These are phyloP conservation scores for Sander lucioperca DNA, from an alignment of 2,113 vertebrate species.

Conservation along the genomic window DNA sequence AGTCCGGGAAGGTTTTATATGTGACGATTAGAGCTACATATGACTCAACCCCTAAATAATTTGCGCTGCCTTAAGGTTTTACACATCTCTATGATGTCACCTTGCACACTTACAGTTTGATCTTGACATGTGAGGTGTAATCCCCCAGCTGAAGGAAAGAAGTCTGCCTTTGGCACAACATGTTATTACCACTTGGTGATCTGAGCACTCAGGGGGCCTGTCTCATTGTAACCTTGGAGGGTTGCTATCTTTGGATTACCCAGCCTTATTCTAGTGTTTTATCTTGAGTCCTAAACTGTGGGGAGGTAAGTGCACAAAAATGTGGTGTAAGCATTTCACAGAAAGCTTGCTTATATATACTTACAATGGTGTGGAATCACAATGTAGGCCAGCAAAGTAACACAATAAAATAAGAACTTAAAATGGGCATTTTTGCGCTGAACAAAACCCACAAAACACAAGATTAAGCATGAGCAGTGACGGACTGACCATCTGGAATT, in stretches of 20 bases:
- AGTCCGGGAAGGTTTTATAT: conserved; percentile 1
- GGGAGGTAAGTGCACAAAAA: conserved; percentile 1
- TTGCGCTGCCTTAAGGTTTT: conserved; percentile 3
- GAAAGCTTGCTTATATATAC: background rate
- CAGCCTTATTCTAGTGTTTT: conserved; percentile 4
- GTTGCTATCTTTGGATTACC: conserved; percentile 35
- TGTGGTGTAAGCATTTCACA: conserved; percentile 2
- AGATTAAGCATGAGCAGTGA: background rate
- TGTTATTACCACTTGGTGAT: conserved; percentile 45
- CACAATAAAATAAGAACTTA: background rate
- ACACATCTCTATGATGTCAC: conserved; percentile 26
- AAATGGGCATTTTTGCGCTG: background rate
- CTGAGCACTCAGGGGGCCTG: background rate
- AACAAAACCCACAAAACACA: background rate
- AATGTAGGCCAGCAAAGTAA: conserved; percentile 3
- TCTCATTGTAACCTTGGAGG: conserved; percentile 42
- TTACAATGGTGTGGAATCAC: background rate
- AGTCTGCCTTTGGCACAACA: conserved; percentile 27
- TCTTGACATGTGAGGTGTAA: conserved; percentile 39
- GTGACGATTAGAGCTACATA: background rate
- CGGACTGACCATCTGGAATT: too few relatives aligned
- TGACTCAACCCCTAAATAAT: conserved; percentile 18
- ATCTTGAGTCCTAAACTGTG: conserved; percentile 16
- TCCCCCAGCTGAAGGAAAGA: conserved; percentile 9
- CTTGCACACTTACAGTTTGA: conserved; percentile 35